phyloP scores from a whole-genome alignment of 1,140 invertebrate genomes.

The Trinorchestia longiramus region DNA sequence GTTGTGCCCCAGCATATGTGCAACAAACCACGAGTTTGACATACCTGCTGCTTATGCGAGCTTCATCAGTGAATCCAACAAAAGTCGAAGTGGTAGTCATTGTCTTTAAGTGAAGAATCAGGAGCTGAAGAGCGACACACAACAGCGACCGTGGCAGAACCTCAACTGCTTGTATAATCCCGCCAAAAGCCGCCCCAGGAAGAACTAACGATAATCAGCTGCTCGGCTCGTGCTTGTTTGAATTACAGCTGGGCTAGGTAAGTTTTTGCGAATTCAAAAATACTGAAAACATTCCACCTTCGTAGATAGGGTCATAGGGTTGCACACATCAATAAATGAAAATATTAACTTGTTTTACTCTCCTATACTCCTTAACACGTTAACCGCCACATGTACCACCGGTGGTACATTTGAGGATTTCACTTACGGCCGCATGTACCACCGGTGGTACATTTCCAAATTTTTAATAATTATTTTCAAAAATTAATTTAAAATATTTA shows the following conservation, averaged over 20 bases:
- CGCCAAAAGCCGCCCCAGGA: neutral
- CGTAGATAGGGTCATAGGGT: too few relatives aligned
- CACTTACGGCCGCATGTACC: too few relatives aligned
- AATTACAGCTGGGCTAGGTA: neutral
- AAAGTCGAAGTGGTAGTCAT: slow-evolving; percentile 44
- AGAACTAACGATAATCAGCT: neutral
- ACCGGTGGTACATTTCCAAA: too few relatives aligned
- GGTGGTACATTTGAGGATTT: too few relatives aligned
- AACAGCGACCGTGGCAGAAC: neutral
- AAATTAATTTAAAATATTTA: too few relatives aligned
- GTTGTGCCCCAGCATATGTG: neutral
- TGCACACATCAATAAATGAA: too few relatives aligned
- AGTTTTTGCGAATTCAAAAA: too few relatives aligned
- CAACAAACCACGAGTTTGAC: neutral
- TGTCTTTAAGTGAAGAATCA: neutral
- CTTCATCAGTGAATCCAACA: slow-evolving; percentile 5
- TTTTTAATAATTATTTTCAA: too few relatives aligned
- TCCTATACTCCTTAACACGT: too few relatives aligned
- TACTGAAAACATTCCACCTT: too few relatives aligned
- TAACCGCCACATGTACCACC: too few relatives aligned
- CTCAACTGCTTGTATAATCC: neutral
- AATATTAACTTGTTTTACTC: too few relatives aligned
- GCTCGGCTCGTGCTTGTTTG: neutral
- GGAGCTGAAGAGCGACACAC: neutral
- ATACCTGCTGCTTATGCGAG: slow-evolving; percentile 45